These are phyloP conservation scores for Pogonocherus hispidulus DNA, from an alignment of 2,888 invertebrate species.

Conservation along the genomic window DNA sequence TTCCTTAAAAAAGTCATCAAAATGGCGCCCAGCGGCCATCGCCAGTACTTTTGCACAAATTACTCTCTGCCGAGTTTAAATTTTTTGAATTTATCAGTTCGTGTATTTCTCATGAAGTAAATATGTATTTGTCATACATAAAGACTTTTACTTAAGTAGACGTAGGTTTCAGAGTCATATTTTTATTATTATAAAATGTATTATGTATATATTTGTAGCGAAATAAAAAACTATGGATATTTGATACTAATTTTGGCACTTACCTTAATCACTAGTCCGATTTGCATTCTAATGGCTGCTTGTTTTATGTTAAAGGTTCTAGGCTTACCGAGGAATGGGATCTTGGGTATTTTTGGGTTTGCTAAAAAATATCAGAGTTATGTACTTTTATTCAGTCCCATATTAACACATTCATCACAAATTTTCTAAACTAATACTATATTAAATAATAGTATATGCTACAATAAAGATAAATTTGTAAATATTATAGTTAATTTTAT, in stretches of 20 bases:
- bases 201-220: background rate
- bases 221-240: background rate
- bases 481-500: conserved; percentile 42
- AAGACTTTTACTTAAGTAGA: conserved; percentile 2
- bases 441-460: conserved; percentile 49
- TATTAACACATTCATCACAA: conserved; percentile 64
- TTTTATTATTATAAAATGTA: background rate
- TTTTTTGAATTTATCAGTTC: too few species aligned
- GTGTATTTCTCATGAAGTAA: too few species aligned
- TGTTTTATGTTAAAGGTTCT: too few species aligned
- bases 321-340: too few species aligned
- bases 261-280: too few species aligned
- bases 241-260: too few species aligned
- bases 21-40: too few species aligned
- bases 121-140: background rate
- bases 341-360: too few species aligned
- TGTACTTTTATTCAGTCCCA: conserved; percentile 60
- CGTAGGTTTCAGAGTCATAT: background rate
- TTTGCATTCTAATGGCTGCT: too few species aligned
- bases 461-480: conserved; percentile 46
- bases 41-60: too few species aligned
- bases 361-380: conserved; percentile 24
- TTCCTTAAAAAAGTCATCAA: too few species aligned
- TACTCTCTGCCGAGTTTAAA: too few species aligned
- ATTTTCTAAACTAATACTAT: conserved; percentile 53